phyloP scores from a whole-genome alignment of 1,140 invertebrate species.

The Magallana angulata region DNA sequence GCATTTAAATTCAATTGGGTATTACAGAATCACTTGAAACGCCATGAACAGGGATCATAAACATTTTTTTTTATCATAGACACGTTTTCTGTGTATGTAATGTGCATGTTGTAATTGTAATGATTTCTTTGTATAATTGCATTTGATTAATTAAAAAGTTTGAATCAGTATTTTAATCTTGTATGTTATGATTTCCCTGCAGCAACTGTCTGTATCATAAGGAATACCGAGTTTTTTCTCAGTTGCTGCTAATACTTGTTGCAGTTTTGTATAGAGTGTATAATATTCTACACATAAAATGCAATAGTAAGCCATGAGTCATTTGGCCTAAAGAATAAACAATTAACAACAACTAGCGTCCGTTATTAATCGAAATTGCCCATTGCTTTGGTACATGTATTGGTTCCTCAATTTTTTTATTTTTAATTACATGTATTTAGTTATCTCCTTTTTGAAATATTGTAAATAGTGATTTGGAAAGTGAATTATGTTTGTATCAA shows the following conservation, averaged over 20 bases:
- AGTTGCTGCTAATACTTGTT: no score
- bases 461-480: no score
- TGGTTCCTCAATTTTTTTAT: neutral
- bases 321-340: no score
- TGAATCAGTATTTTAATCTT: neutral
- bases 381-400: neutral
- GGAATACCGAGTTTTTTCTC: no score
- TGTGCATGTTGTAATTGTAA: neutral
- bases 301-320: no score
- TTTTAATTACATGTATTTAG: neutral
- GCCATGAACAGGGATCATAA: slow-evolving; percentile 18
- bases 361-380: no score
- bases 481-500: no score
- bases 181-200: neutral
- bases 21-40: slow-evolving; percentile 23
- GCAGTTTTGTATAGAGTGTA: no score
- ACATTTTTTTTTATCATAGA: neutral
- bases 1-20: slow-evolving; percentile 26
- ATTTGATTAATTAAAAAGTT: neutral
- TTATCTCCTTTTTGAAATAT: no score
- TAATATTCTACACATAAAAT: no score
- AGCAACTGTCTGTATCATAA: no score
- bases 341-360: no score
- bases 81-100: neutral
- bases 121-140: neutral